Base-by-base conservation (phyloP, 2,113 vertebrate genomes). In the Myiopsitta monachus region DNA sequence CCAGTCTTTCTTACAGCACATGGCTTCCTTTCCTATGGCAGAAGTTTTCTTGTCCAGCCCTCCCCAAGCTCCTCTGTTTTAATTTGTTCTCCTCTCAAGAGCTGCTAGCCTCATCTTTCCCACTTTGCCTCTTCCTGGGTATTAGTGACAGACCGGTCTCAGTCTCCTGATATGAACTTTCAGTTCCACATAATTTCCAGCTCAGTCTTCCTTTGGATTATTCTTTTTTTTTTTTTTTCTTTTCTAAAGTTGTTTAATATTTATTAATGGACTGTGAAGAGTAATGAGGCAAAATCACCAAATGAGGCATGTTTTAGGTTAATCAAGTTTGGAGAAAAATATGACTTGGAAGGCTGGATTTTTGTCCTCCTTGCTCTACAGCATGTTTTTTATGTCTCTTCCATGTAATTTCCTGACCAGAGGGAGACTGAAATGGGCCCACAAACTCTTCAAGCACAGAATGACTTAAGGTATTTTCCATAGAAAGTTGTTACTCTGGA, bases 81-180 rank as follows among this genome's bases (percentile, higher is more conserved):
- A 23, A 2, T 36, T 39, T 91, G 79, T 46, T 47, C 23, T 90
- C 7, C 30, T 76, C 61, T 83, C 14, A 36, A 5, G 8, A 76
- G 11, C 23, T 82, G 39, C 26, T 62, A 62, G 46, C 61, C 27
- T 7, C 13, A 7, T 44, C 33, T 87, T 63, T 63, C 22, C 55
- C 21, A 33, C n/a, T 54, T 72, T 10, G 2, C 36, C 5, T 91
- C 23, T 84, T 11, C 18, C 36, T 33, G 31, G 7, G 9, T 79
- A 36, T 62, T 47, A 31, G 2, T 46, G 68, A 61, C 18, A 5
- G 7, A 61, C 7, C 9, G 54, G 36, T 38, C 31, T 17, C 33
- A 73, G 51, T 2, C 2, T 8, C 36, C 6, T 61, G 36, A 61
- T 14, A 30, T 0, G 0, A 82, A 39, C 11, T 78, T 52, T 21